Base-by-base conservation (phyloP, 2,113 vertebrate genomes). In the Protomyctophum bolini region DNA sequence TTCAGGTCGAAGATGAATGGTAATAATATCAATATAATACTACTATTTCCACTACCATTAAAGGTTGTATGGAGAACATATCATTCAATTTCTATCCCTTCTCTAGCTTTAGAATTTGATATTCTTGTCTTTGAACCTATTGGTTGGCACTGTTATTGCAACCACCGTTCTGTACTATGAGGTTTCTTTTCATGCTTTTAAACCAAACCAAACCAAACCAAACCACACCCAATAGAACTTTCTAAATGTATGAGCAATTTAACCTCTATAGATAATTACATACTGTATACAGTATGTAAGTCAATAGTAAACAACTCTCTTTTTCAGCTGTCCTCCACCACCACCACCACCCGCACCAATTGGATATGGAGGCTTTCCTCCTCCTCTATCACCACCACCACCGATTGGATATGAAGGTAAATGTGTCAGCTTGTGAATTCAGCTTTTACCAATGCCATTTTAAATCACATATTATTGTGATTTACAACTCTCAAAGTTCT, bases 1-100 rank as follows among this genome's bases (percentile, higher is more conserved):
- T 90, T 1, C 56, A 94, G 55, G 91, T 91, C 47, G 33, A 41
- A 41, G 33, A 41, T 1, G 33, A 29, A 3, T 29, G 11, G 8
- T 50, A 50, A 8, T 50, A 8, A 7, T 50, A 50, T 3, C 2
- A 50, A 10, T 3, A 50, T 50, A 50, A 50, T 50, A 50, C 10
- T 50, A 50, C 8, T 10, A 50, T 2, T 50, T 10, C 49, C 10
- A 50, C 49, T 50, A 50, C 49, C 2, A 50, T 50, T 50, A 10
- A 50, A 50, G 49, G 3, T 41, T 50, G 8, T 10, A 7, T 50
- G 49, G 6, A 41, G 33, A 41, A 41, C 3, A 41, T 1, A 41
- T 10, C 10, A 50, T 50, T 50, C 48, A 6, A 8, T 50, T 8
- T 9, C 49, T 7, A 6, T 50, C 49, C 21, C 21, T 21, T 21